Evolutionary conservation across 1,140 invertebrate species (phyloP).

Genomic region (Drosophila quadrilineata): DNA sequence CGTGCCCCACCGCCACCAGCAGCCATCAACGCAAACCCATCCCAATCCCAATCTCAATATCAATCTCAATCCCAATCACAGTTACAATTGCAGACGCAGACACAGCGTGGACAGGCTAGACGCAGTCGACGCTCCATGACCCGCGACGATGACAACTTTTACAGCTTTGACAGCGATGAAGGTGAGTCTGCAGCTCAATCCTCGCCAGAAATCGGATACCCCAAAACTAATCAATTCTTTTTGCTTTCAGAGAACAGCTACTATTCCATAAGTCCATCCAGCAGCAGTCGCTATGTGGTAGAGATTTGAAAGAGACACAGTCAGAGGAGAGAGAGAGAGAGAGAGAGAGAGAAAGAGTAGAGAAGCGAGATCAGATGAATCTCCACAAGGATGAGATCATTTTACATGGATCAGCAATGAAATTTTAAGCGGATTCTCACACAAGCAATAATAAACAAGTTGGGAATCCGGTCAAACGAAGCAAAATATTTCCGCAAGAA

Average conservation of each 20-base stretch:
- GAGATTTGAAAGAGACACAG: conserved; percentile 49
- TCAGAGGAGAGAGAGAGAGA: background rate
- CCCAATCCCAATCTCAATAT: background rate
- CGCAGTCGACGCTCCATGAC: conserved; percentile 65
- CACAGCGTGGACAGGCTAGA: conserved; percentile 13
- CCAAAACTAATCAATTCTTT: conserved; percentile 3
- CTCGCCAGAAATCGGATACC: background rate
- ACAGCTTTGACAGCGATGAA: conserved; percentile 79
- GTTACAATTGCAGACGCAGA: background rate
- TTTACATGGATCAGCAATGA: too few species aligned
- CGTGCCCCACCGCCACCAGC: background rate
- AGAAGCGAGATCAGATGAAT: too few species aligned
- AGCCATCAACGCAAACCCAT: too few species aligned
- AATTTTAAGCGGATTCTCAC: too few species aligned
- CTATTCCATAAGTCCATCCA: conserved; percentile 74
- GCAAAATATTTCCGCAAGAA: too few species aligned
- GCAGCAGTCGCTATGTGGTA: conserved; percentile 76
- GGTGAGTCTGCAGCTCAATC: conserved; percentile 32
- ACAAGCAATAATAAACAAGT: too few species aligned
- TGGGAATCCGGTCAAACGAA: too few species aligned
- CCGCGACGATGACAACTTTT: conserved; percentile 75
- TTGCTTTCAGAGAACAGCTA: conserved; percentile 76
- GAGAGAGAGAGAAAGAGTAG: background rate
- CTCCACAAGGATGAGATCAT: too few species aligned
- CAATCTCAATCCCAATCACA: background rate